Evolutionary conservation across 2,797 vertebrate species (phyloP).

Genomic region (Silurus aristotelis): DNA sequence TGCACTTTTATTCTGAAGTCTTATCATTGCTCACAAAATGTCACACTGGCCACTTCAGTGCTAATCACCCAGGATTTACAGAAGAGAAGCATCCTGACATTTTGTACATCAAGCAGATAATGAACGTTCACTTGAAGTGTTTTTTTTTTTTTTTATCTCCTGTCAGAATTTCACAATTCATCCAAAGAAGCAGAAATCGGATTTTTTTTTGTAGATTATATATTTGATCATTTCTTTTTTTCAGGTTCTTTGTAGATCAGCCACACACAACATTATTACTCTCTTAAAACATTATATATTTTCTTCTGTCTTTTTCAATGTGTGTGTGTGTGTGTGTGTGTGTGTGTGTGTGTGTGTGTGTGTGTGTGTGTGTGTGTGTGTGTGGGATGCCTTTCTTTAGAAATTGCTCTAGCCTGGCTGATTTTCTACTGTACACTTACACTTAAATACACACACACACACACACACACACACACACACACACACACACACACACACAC

Average conservation of each 20-base stretch:
- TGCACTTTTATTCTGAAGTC: conserved; percentile 48
- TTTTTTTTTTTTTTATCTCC: background rate
- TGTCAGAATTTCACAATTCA: background rate
- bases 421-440: background rate
- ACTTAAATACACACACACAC: background rate
- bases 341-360: conserved; percentile 4
- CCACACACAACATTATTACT: conserved; percentile 2
- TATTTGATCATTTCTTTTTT: background rate
- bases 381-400: background rate
- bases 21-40: conserved; percentile 58
- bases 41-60: conserved; percentile 7
- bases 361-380: background rate
- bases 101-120: conserved; percentile 4
- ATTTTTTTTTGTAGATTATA: background rate
- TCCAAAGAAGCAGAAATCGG: background rate
- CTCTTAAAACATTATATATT: background rate
- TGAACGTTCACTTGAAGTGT: background rate
- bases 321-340: conserved; percentile 18
- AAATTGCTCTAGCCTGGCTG: conserved; percentile 9
- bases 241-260: background rate
- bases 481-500: background rate
- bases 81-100: conserved; percentile 19
- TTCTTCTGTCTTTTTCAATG: background rate
- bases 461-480: background rate
- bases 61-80: conserved; percentile 32